Conservation (phyloP, 92 coral and sea anemone genomes). For the Porites divaricata region DNA sequence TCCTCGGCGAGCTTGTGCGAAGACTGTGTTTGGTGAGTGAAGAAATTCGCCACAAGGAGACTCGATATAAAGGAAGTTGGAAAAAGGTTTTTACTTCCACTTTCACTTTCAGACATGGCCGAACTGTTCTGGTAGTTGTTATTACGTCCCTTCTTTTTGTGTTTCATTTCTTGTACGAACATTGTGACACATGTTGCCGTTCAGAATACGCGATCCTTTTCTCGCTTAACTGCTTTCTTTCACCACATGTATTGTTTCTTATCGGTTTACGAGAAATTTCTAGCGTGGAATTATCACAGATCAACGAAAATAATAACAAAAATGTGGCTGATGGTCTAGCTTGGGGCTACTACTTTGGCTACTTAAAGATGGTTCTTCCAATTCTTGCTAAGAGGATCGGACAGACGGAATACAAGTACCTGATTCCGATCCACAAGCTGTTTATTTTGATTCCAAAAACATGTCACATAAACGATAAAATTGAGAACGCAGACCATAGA, state of each 20-base stretch:
- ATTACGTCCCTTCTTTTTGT: not conserved
- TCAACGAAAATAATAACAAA: slow-evolving; percentile 74
- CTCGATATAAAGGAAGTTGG: slow-evolving; percentile 72
- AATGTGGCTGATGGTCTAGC: slow-evolving; percentile 96
- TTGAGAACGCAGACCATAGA: slow-evolving; percentile 42
- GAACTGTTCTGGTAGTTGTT: slow-evolving; percentile 32
- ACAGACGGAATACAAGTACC: slow-evolving; percentile 30
- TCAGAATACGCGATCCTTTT: slow-evolving; percentile 59
- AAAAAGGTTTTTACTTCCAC: slow-evolving; percentile 49
- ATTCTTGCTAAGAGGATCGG: slow-evolving; percentile 51
- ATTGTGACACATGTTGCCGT: not conserved
- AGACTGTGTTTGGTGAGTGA: slow-evolving; percentile 72
- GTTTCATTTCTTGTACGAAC: not conserved
- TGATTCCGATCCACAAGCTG: slow-evolving; percentile 54
- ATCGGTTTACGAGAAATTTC: slow-evolving; percentile 77
- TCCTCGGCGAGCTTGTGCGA: slow-evolving; percentile 67
- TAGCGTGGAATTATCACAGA: slow-evolving; percentile 74
- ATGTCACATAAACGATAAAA: slow-evolving; percentile 49
- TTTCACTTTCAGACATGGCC: slow-evolving; percentile 53
- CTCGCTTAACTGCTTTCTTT: slow-evolving; percentile 60
- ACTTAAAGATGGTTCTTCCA: slow-evolving; percentile 84
- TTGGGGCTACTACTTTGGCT: slow-evolving; percentile 92
- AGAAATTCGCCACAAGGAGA: slow-evolving; percentile 66
- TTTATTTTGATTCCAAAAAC: slow-evolving; percentile 81
- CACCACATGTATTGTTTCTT: slow-evolving; percentile 64